Base-by-base conservation (phyloP, 1,140 invertebrate genomes). In the Rhopalosiphum padi region DNA sequence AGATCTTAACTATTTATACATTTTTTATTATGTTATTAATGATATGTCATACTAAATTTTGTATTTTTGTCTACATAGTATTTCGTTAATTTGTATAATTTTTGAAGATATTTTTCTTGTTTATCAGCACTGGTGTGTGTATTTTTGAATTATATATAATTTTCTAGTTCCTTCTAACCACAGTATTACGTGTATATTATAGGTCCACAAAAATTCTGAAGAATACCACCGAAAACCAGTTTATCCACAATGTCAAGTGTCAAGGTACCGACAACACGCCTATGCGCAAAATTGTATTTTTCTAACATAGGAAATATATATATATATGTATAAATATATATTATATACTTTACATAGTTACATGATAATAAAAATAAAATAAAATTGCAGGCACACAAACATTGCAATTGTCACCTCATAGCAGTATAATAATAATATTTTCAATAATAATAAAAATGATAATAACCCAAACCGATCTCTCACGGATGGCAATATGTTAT, bases 231-330 rank as follows among this genome's bases (percentile, higher is more conserved):
- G 30, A 93, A 86, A 93, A 93, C 91, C 77, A 21, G 91, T 93
- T 93, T 93, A 25, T 83, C 82, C 48, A 53, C 43, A 55, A 85
- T 93, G 48, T 86, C 91, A 83, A 53, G 77, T 92, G 91, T 92
- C 91, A 93, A 93, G 91, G 91, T 53, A n/a, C 41, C 41, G 3
- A 41, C 41, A 41, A 8, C 30, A 77, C 48, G 23, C 11, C 43
- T 85, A n/a, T 86, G 8, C 37, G 46, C 18, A 91, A 91, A 92
- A 55, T 35, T 83, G 37, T 43, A 21, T 43, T n/a, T 30, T 68
- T 43, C 23, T 23, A 41, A 30, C 21, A n/a, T 90, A 23, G 4
- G 15, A 5, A 77, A 51, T 30, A 51, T 55, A 55, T 30, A 51
- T 55, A 55, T 21, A 53, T 21, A 53, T 53, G 21, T 55, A 25